Percentiles rank a stretch among this genome's conserved stretches.
Conservation (phyloP, 2,888 invertebrate species). For the Elmis aenea region DNA sequence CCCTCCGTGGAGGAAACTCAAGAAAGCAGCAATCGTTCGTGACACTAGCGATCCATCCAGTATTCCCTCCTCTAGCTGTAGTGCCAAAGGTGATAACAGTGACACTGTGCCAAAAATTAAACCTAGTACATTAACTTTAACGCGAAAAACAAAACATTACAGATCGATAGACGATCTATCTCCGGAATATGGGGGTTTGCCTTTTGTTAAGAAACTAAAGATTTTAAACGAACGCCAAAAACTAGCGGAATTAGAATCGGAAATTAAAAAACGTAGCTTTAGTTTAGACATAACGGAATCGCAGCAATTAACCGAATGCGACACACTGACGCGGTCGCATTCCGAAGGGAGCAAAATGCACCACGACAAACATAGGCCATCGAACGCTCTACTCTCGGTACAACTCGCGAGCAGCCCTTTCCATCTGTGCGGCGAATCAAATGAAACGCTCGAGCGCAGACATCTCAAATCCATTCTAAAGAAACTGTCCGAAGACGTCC, state of each 20-base stretch:
- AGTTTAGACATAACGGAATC: conserved; percentile 69
- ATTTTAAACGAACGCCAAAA: conserved; percentile 85
- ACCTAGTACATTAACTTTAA: conserved; percentile 33
- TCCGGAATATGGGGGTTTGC: conserved; percentile 79
- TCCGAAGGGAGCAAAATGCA: conserved; percentile 79
- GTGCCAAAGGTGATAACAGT: conserved; percentile 7
- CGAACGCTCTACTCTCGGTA: conserved; percentile 20
- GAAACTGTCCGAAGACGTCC: conserved; percentile 66
- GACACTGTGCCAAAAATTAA: conserved; percentile 22
- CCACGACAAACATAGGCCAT: conserved; percentile 33
- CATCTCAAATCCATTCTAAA: conserved; percentile 82
- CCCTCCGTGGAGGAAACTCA: conserved; percentile 67
- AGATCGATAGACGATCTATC: conserved; percentile 81
- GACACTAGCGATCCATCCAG: conserved; percentile 34
- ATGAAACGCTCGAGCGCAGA: conserved; percentile 77
- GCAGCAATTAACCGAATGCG: conserved; percentile 49
- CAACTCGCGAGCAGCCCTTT: conserved; percentile 36
- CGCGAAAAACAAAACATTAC: conserved; percentile 60
- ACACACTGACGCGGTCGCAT: conserved; percentile 66
- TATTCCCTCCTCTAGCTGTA: conserved; percentile 14
- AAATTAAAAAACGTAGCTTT: conserved; percentile 70
- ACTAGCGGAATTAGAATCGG: conserved; percentile 73
- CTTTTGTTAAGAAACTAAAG: conserved; percentile 83
- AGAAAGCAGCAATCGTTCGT: conserved; percentile 64
- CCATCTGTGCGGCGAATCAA: conserved; percentile 60